phyloP scores from a whole-genome alignment of 30 jellyfish, hydroid and myxozoan species.

The Turritopsis dohrnii region DNA sequence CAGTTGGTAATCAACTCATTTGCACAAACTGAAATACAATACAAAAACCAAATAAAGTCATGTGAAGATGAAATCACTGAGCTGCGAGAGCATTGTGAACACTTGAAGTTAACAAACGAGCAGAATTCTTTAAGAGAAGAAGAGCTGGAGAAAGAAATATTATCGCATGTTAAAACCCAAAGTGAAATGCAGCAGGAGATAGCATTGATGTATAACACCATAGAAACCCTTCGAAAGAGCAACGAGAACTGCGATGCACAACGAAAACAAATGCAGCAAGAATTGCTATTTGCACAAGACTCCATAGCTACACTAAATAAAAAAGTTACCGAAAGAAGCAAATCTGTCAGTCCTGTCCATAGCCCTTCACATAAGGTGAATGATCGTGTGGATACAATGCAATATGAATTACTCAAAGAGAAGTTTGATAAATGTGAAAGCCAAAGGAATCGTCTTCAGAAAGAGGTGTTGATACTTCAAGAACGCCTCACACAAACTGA shows the following conservation, averaged over 20 bases:
- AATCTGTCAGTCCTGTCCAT: background rate
- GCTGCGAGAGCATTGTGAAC: background rate
- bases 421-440: slow-evolving; percentile 49
- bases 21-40: background rate
- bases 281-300: background rate
- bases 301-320: background rate
- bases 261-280: slow-evolving; percentile 21
- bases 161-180: slow-evolving; percentile 17
- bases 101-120: background rate
- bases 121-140: background rate
- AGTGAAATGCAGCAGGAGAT: slow-evolving; percentile 33
- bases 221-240: slow-evolving; percentile 33
- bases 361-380: background rate
- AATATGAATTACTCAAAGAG: slow-evolving; percentile 30
- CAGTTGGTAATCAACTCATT: background rate
- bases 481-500: slow-evolving; percentile 7
- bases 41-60: slow-evolving; percentile 1
- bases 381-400: background rate
- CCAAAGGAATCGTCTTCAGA: slow-evolving; percentile 46
- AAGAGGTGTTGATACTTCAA: slow-evolving; percentile 47
- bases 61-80: background rate
- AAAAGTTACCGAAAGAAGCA: background rate
- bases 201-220: slow-evolving; percentile 11
- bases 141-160: slow-evolving; percentile 27
- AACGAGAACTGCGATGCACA: slow-evolving; percentile 32